Evolutionary conservation across 1,140 invertebrate species (phyloP), one percentile per base, ranked within the genome.

Genomic region (Aphaenogaster ashmeadi): DNA sequence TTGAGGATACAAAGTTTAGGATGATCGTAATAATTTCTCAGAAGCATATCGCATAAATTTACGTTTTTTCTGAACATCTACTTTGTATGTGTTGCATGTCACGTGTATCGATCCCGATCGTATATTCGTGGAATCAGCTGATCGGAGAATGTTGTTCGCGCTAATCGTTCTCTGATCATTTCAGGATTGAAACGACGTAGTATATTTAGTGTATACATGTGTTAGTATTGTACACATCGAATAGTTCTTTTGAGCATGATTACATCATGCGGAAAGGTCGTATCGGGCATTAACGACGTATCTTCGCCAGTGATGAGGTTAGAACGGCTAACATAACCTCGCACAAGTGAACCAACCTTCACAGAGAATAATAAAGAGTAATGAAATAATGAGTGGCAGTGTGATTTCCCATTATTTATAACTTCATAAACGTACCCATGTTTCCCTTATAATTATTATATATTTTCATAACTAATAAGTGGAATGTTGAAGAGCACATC

Each of bases 91-190:
- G 62, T n/a, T n/a, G 62, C 62, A n/a, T 60, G 54, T 56, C 11
- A 6, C 18, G 60, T 2, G 18, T 44, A 11, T 44, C 38, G 21
- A 67, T n/a, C n/a, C n/a, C n/a, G n/a, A n/a, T n/a, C n/a, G 64
- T 66, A 9, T n/a, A 60, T 18, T 50, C 33, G 8, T 67, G n/a
- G 18, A 52, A 80, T 80, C 47, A 80, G 60, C 77, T 80, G 77
- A 80, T 52, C 44, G 9, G 33, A 21, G 44, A 50, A 38, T 15
- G 44, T 3, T 11, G n/a, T 15, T 62, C n/a, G 38, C 38, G 38
- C 11, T 67, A 44, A 78, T 27, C 72, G 15, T 44, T 18, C 15
- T 47, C 15, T 67, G 7, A 27, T 5, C 6, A 27, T 52, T 54
- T 80, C 33, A 36, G 18, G 38, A 66, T 52, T 52, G 9, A 1